Evolutionary conservation across 2,888 invertebrate genomes (phyloP), one percentile per base, ranked within the genome.

Genomic region (Drosophila ustulata): DNA sequence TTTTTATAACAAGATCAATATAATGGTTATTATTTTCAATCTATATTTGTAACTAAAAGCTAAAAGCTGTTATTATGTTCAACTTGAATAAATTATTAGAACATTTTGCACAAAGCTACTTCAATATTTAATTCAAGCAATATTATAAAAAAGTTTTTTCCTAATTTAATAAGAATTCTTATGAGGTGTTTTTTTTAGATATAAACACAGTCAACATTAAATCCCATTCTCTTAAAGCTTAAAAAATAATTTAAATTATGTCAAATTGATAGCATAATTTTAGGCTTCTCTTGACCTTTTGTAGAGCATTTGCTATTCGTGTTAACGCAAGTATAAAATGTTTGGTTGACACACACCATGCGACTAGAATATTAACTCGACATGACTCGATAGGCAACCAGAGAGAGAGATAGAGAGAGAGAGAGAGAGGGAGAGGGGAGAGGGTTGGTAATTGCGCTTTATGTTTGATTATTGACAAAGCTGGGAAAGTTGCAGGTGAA

Each of bases 401-500:
- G 18, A 18, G 1, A 18, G 18, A 18, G 18, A 18, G 18, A 18
- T 0, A 18, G 18, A 18, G 0, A 18, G 18, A 18, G 18, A 18
- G 18, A 18, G 18, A 18, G 1, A 1, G 18, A 18, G 18, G 1
- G 18, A 18, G 4, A 28, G 51, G 45, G 52, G 47, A 28, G 43
- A 39, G 39, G 47, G 47, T 11, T 41, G 28, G 37, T 49, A 46
- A 63, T 50, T 62, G 56, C 59, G 63, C 4, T 64, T 46, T 72
- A 62, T 53, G 72, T 52, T 58, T 61, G 71, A 67, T 75, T 70
- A 73, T 71, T 69, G 66, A 67, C 52, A 45, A 34, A 34, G 53
- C 75, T 71, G 66, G 67, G 69, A 78, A 78, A 57, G 26, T 23
- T 49, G 28, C 74, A 73, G 68, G 52, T 72, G 72, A 43, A 55